These are phyloP conservation scores for Hirtodrosophila histrioides DNA, from an alignment of 2,888 invertebrate species.

Conservation along the genomic window DNA sequence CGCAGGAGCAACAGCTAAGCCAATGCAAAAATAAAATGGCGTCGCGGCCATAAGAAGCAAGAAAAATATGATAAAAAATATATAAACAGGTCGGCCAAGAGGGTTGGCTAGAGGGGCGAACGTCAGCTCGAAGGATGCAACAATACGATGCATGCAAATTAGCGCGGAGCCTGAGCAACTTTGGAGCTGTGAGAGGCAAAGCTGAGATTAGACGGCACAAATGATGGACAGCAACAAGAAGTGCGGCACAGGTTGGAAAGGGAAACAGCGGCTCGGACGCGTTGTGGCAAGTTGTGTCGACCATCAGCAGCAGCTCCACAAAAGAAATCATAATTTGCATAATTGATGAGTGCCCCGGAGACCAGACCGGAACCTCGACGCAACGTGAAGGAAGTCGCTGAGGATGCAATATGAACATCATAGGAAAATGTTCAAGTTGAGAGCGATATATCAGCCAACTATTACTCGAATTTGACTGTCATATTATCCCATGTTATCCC, in stretches of 20 bases:
- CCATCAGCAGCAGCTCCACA: slow-evolving; percentile 10
- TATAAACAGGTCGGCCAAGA: slow-evolving; percentile 9
- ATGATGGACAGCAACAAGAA: slow-evolving; percentile 17
- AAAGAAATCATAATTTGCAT: slow-evolving; percentile 34
- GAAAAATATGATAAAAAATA: neutral
- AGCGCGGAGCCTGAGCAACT: slow-evolving; percentile 23
- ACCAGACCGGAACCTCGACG: too few relatives aligned
- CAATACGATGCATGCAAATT: slow-evolving; percentile 47
- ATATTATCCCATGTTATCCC: too few relatives aligned
- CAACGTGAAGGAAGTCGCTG: too few relatives aligned
- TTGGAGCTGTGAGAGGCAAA: slow-evolving; percentile 5
- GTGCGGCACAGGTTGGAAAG: neutral
- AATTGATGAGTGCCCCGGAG: slow-evolving; percentile 43
- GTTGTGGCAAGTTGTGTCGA: slow-evolving; percentile 13
- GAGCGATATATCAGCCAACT: too few relatives aligned
- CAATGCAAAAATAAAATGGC: slow-evolving; percentile 55
- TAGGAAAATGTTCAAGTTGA: too few relatives aligned
- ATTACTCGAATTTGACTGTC: too few relatives aligned
- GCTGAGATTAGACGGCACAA: slow-evolving; percentile 20
- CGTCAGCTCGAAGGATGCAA: slow-evolving; percentile 37
- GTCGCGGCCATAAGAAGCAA: slow-evolving; percentile 25
- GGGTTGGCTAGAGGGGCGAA: too few relatives aligned
- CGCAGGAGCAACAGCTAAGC: slow-evolving; percentile 24
- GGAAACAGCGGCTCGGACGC: neutral
- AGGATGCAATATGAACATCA: too few relatives aligned